phyloP scores from a whole-genome alignment of 30 jellyfish, hydroid and myxozoan genomes.

The Cassiopea xamachana region DNA sequence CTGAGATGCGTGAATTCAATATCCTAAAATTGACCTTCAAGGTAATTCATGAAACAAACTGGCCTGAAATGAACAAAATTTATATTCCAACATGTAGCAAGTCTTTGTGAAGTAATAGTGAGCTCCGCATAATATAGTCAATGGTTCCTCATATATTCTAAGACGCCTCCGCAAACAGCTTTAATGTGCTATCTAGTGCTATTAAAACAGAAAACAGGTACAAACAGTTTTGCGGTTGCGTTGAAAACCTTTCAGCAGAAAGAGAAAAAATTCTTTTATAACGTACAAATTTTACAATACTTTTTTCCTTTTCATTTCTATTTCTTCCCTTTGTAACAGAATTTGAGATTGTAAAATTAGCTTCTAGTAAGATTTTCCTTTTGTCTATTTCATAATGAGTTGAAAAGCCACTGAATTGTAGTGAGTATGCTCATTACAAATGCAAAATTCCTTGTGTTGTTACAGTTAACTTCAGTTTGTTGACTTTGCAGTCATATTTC shows the following conservation, averaged over 20 bases:
- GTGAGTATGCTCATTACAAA: slow-evolving; percentile 13
- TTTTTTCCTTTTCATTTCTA: not conserved
- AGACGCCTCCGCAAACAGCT: slow-evolving; percentile 47
- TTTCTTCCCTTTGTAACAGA: not conserved
- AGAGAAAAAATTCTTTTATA: not conserved
- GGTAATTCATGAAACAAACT: slow-evolving; percentile 28
- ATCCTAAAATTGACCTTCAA: slow-evolving; percentile 37
- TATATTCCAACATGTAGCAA: slow-evolving; percentile 24
- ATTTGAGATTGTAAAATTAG: slow-evolving; percentile 14
- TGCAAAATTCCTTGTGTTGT: no score
- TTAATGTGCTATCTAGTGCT: slow-evolving; percentile 22
- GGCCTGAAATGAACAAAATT: slow-evolving; percentile 44
- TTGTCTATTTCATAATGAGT: not conserved
- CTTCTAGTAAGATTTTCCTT: slow-evolving; percentile 1
- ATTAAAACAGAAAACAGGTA: slow-evolving; percentile 8
- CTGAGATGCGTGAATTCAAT: slow-evolving; percentile 12
- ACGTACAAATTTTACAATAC: not conserved
- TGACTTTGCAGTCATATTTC: no score
- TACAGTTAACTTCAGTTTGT: no score
- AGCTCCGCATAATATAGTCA: slow-evolving; percentile 28
- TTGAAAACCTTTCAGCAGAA: not conserved
- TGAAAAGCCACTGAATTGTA: slow-evolving; percentile 58
- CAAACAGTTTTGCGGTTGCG: slow-evolving; percentile 34
- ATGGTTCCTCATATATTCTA: slow-evolving; percentile 11
- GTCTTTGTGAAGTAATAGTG: slow-evolving; percentile 24